Evolutionary conservation across 2,888 invertebrate genomes (phyloP).

Genomic region (Drosophila dives): DNA sequence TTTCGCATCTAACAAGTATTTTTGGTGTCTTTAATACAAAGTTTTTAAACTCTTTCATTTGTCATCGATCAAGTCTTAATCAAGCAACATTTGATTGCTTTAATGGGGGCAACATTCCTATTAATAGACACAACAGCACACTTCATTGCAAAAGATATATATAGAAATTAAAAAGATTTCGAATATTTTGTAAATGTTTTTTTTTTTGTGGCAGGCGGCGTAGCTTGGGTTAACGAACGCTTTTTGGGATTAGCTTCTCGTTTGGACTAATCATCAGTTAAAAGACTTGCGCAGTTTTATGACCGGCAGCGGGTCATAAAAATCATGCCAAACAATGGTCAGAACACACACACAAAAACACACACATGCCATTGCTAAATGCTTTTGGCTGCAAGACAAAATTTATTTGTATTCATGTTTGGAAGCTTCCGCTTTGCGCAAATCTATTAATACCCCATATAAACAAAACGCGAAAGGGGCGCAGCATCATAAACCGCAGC

Average conservation of each 20-base stretch:
- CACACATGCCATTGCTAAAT: constrained; percentile 62
- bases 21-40: background rate
- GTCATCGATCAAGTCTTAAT: constrained; percentile 64
- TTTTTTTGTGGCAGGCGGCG: constrained; percentile 39
- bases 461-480: constrained; percentile 43
- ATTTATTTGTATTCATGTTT: background rate
- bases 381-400: constrained; percentile 60
- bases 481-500: constrained; percentile 32
- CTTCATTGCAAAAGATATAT: constrained; percentile 42
- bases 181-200: background rate
- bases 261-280: constrained; percentile 10
- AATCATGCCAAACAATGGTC: constrained; percentile 58
- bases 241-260: constrained; percentile 31
- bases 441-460: constrained; percentile 60
- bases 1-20: constrained; percentile 25
- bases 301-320: constrained; percentile 51
- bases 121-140: constrained; percentile 34
- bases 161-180: constrained; percentile 42
- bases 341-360: constrained; percentile 31
- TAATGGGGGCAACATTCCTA: constrained; percentile 37
- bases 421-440: constrained; percentile 49
- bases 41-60: constrained; percentile 24
- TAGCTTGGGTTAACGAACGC: constrained; percentile 63
- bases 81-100: constrained; percentile 66
- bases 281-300: constrained; percentile 43